phyloP scores from a whole-genome alignment of 1,140 invertebrate genomes.

The Brachionus sp. region DNA sequence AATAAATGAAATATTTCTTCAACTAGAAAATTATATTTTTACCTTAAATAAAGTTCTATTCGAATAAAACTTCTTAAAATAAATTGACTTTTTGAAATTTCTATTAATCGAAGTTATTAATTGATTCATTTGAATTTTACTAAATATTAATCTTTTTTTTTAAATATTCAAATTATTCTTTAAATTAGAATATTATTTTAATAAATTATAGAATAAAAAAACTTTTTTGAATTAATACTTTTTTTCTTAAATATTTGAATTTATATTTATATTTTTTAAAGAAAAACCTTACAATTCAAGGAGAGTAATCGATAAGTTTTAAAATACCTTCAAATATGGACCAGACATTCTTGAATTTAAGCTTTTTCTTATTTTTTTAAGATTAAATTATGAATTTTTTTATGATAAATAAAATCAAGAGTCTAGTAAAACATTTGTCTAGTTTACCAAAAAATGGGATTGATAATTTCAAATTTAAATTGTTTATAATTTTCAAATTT shows the following conservation, averaged over 20 bases:
- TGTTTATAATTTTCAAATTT: background rate
- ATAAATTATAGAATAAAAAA: background rate
- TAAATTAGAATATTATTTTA: background rate
- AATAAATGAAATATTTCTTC: background rate
- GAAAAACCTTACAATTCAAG: background rate
- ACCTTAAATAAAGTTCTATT: constrained; percentile 6
- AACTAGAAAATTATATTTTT: background rate
- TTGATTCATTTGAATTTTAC: background rate
- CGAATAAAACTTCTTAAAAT: background rate
- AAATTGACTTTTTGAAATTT: constrained; percentile 1
- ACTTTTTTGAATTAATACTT: background rate
- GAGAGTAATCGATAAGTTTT: background rate
- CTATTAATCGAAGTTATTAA: background rate
- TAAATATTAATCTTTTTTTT: background rate
- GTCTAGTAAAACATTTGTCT: background rate
- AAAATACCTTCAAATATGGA: background rate
- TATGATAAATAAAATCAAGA: background rate
- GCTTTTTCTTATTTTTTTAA: background rate
- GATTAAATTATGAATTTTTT: background rate
- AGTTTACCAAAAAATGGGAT: background rate
- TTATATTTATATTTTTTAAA: background rate
- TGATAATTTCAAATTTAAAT: background rate
- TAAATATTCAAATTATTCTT: background rate
- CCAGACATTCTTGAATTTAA: background rate
- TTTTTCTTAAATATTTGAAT: background rate